Percentiles rank a stretch among this genome's conserved stretches.
Evolutionary conservation across 2,888 invertebrate genomes (phyloP).

Genomic region (Tubulanus polymorphus): DNA sequence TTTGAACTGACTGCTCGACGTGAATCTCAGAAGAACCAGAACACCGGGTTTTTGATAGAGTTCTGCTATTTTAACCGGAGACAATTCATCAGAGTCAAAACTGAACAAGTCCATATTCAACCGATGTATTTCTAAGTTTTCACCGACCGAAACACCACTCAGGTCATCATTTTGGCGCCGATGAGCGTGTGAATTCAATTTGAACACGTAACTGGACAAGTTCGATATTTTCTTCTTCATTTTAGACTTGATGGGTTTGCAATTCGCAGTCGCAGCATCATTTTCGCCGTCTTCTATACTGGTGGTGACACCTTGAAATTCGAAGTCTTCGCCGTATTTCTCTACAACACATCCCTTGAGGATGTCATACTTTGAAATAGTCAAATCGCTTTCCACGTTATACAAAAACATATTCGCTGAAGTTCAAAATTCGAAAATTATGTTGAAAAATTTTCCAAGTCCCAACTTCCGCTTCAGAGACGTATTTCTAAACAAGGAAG

Average conservation of each 20-base stretch:
- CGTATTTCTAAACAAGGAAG: background rate
- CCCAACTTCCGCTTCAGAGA: background rate
- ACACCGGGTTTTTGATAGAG: background rate
- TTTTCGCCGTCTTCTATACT: background rate
- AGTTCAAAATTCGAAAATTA: too few species aligned
- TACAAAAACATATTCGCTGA: conserved; percentile 4
- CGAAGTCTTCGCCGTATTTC: conserved; percentile 1
- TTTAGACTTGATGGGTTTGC: background rate
- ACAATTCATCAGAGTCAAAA: conserved; percentile 1
- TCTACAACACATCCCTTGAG: background rate
- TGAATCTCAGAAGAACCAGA: background rate
- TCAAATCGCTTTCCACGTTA: background rate
- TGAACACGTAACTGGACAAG: background rate
- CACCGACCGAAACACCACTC: background rate
- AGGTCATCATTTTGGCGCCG: background rate
- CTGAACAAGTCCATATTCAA: background rate
- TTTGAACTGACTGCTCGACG: background rate
- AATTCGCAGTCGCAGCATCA: background rate
- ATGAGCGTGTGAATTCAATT: background rate
- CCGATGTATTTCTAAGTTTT: background rate
- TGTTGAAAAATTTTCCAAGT: background rate
- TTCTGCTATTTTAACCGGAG: background rate
- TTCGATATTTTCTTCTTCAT: background rate
- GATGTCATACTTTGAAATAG: background rate
- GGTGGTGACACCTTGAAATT: background rate